Evolutionary conservation across 2,113 vertebrate genomes (phyloP), one percentile per base, ranked within the genome.

Genomic region (Pavo muticus): DNA sequence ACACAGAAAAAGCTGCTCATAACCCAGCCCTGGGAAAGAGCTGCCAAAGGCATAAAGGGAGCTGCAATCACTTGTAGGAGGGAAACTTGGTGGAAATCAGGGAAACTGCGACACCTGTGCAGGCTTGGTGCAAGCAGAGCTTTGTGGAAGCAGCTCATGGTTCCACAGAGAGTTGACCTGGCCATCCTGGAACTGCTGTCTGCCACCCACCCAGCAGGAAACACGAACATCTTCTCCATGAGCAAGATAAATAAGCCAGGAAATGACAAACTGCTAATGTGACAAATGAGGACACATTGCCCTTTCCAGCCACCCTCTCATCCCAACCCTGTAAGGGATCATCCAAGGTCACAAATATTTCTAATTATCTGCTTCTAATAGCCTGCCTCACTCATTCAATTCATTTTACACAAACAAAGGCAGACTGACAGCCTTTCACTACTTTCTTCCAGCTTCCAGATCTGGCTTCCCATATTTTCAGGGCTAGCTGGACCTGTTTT

Each of bases 341-440:
- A 90, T 3, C 1, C 44, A 32, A 90, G 88, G 88, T 84, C 94
- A 92, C 72, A 19, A 71, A 19, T 68, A 81, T 71, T 84, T 67
- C 83, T 56, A 90, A 90, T 0, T 0, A 72, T 78, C 75, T 19
- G 29, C 61, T 93, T 95, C 76, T 10, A 3, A 91, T 47, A 44
- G 82, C 76, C 48, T 2, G 1, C 72, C 88, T 93, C 35, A 1
- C 82, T 90, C 70, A 29, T 87, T 81, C 85, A 82, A 90, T 89
- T 68, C 52, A 5, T 85, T 78, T 85, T 83, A 87, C 88, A 93
- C 93, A 86, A 84, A 87, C 75, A 86, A 86, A 77, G 76, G 64
- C 8, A 0, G 30, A 10, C 56, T 78, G 59, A 27, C 18, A 0
- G 91, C 82, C 61, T 95, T 76, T 91, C 81, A 70, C 79, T 2